Evolutionary conservation across 2,797 vertebrate species (phyloP).

Genomic region (Merluccius polli): DNA sequence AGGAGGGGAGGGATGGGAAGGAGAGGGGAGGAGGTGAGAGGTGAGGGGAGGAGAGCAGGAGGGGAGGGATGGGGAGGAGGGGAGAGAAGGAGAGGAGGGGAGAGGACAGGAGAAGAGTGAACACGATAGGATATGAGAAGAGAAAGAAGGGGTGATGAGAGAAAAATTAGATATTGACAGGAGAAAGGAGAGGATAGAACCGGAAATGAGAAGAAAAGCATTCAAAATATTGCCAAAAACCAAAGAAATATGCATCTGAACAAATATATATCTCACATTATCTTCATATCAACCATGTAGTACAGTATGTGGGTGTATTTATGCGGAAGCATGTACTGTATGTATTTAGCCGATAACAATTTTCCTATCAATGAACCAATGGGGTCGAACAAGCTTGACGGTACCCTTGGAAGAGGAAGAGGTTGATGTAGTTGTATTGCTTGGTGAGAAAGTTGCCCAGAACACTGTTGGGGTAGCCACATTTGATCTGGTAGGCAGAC

Average conservation of each 20-base stretch:
- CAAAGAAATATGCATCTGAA: background rate
- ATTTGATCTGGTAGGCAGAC: constrained; percentile 74
- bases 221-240: background rate
- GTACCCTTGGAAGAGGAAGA: constrained; percentile 69
- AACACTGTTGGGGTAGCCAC: constrained; percentile 70
- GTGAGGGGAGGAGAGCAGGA: background rate
- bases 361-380: background rate
- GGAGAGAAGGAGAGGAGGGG: background rate
- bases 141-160: background rate
- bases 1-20: too few species aligned
- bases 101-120: background rate
- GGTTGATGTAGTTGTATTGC: constrained; percentile 73
- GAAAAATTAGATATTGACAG: background rate
- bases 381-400: background rate
- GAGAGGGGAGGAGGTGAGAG: background rate
- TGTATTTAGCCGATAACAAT: background rate
- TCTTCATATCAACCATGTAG: background rate
- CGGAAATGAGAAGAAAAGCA: background rate
- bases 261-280: background rate
- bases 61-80: background rate
- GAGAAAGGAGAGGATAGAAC: background rate
- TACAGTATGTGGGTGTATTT: background rate
- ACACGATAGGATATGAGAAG: background rate
- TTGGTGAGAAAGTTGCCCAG: constrained; percentile 76
- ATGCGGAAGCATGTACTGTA: background rate